phyloP scores from a whole-genome alignment of 2,113 vertebrate genomes.

The Phycodurus eques region DNA sequence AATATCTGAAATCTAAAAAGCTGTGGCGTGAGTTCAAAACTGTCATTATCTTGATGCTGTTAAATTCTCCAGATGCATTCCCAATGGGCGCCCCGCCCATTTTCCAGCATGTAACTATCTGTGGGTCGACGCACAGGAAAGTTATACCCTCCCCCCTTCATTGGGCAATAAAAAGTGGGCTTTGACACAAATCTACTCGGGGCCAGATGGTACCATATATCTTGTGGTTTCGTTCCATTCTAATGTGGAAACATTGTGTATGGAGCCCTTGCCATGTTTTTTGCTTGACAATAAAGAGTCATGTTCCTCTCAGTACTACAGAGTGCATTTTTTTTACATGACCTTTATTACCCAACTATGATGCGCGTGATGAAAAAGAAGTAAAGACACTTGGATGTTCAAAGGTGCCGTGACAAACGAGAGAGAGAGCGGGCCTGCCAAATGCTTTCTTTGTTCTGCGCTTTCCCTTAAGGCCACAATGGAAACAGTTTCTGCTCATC shows the following conservation, averaged over 20 bases:
- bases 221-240: constrained; percentile 56
- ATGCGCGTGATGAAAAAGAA: constrained; percentile 22
- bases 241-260: constrained; percentile 39
- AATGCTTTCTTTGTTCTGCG: constrained; percentile 57
- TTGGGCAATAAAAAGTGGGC: constrained; percentile 65
- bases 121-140: constrained; percentile 58
- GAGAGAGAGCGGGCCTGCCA: constrained; percentile 34
- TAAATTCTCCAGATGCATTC: constrained; percentile 67
- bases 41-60: constrained; percentile 31
- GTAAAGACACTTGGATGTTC: constrained; percentile 42
- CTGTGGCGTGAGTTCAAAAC: background rate
- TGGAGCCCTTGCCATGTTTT: constrained; percentile 20
- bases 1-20: background rate
- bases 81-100: constrained; percentile 58
- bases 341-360: constrained; percentile 6
- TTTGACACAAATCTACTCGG: constrained; percentile 66
- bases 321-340: background rate
- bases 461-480: constrained; percentile 53
- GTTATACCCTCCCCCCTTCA: constrained; percentile 55
- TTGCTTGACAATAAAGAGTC: constrained; percentile 46
- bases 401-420: constrained; percentile 48
- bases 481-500: constrained; percentile 57
- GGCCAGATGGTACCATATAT: constrained; percentile 67
- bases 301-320: constrained; percentile 20
- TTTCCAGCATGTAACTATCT: constrained; percentile 63